phyloP scores from a whole-genome alignment of 2,888 invertebrate species.

The Idaea dimidiata region DNA sequence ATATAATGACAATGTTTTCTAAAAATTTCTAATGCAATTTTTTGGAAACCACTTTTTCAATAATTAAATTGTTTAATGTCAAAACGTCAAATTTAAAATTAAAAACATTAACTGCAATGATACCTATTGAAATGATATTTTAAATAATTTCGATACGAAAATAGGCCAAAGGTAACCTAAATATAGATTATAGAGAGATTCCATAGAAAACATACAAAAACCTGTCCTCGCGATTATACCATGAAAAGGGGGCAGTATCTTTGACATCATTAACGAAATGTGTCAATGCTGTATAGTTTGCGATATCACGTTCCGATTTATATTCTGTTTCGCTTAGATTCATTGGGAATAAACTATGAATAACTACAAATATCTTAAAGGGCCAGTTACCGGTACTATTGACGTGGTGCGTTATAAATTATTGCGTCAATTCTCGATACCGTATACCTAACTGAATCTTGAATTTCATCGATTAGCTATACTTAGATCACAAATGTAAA shows the following conservation, averaged over 20 bases:
- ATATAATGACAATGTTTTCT: too few relatives aligned
- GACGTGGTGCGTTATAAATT: neutral
- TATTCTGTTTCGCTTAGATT: conserved; percentile 5
- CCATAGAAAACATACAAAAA: neutral
- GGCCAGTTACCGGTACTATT: neutral
- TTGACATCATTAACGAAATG: conserved; percentile 10
- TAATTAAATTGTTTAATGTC: too few relatives aligned
- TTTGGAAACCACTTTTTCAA: too few relatives aligned
- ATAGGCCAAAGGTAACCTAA: too few relatives aligned
- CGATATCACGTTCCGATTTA: conserved; percentile 7
- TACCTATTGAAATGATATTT: too few relatives aligned
- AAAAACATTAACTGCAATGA: too few relatives aligned
- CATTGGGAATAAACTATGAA: conserved; percentile 7
- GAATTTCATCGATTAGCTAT: neutral
- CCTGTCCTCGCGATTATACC: conserved; percentile 6
- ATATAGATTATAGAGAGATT: neutral
- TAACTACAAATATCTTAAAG: neutral
- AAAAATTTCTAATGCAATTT: too few relatives aligned
- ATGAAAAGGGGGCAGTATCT: conserved; percentile 8
- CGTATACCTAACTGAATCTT: neutral
- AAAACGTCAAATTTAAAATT: too few relatives aligned
- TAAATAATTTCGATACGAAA: too few relatives aligned
- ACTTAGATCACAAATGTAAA: too few relatives aligned
- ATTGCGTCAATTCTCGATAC: neutral
- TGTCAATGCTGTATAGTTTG: conserved; percentile 17